Base-by-base conservation (phyloP, 2,113 vertebrate genomes). In the Coryphaenoides rupestris region DNA sequence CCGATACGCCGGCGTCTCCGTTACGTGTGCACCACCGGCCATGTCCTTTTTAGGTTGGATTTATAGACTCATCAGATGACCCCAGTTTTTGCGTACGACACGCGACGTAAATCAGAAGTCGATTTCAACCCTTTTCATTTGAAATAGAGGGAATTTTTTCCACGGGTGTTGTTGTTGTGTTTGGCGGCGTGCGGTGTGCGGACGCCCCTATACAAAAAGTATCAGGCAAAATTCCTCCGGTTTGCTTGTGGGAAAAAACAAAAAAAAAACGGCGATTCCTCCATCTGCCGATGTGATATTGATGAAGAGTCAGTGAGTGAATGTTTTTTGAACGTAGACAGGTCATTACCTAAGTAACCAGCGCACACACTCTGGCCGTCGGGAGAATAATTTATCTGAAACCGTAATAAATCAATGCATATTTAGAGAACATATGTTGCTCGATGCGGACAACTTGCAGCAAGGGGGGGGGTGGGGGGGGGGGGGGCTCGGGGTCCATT, bases 321-420 rank as follows among this genome's bases (percentile, higher is more conserved):
- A 85, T 70, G 75, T 75, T 81, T 80, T 60, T 33, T 70, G n/a
- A n/a, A n/a, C 52, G 58, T 68, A 75, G 68, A 70, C 84, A 81
- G 84, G 80, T 84, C 86, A 91, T 91, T 88, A 88, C 82, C 88
- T 86, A 86, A 83, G 83, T 68, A 80, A 66, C 71, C 80, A 74
- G 58, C 65, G 62, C 61, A 70, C 65, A 80, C 72, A 70, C 74
- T 69, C 80, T 77, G 58, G 54, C 60, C 77, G 81, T 83, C 77
- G n/a, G 75, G 67, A 80, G 63, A 82, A 83, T 84, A 84, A 82
- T 86, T 90, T 76, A 84, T 83, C 75, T 69, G 21, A 76, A 63
- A 66, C 72, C 77, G 57, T 83, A 89, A 88, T 85, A 88, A 90
- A 91, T 90, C 87, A 87, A 89, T 90, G 81, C 70, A 84, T 87